A percentile compares a stretch with the other conserved stretches of the same genome.
These are phyloP conservation scores for Carassius carassius DNA, from an alignment of 2,113 vertebrate genomes.

Conservation along the genomic window DNA sequence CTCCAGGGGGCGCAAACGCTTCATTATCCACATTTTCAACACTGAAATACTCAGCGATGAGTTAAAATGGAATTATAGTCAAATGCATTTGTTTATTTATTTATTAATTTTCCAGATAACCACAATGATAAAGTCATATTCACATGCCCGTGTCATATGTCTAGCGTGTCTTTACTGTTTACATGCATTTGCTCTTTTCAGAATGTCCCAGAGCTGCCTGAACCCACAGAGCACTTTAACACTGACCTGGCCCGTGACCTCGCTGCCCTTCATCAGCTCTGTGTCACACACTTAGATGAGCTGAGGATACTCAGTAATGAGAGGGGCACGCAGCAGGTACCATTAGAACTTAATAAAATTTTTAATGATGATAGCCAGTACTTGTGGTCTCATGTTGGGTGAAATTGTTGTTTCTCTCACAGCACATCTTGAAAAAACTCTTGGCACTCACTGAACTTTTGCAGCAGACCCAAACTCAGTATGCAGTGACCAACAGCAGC, in stretches of 20 bases:
- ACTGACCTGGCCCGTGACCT: slow-evolving; percentile 92
- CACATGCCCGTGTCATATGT: background rate
- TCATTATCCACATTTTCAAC: background rate
- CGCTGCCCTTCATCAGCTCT: slow-evolving; percentile 93
- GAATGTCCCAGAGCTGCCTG: slow-evolving; percentile 95
- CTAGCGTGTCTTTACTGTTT: background rate
- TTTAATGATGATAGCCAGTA: background rate
- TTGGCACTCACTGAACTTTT: slow-evolving; percentile 98
- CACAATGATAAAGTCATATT: background rate
- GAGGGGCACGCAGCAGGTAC: slow-evolving; percentile 92
- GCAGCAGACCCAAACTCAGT: slow-evolving; percentile 96
- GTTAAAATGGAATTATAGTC: no score
- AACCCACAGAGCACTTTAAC: slow-evolving; percentile 89
- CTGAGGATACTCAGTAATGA: slow-evolving; percentile 95
- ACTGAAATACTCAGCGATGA: background rate
- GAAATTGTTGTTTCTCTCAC: slow-evolving; percentile 47
- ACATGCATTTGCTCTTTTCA: slow-evolving; percentile 54
- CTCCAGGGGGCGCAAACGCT: background rate
- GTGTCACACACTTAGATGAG: slow-evolving; percentile 90
- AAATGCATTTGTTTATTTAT: no score
- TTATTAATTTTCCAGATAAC: background rate
- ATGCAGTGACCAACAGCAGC: slow-evolving; percentile 90
- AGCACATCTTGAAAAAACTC: slow-evolving; percentile 98
- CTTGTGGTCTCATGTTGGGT: slow-evolving; percentile 55
- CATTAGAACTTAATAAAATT: background rate